Percentiles rank a stretch among this genome's conserved stretches.
Evolutionary conservation across 2,888 invertebrate species (phyloP).

Genomic region (Drosophila pseudotalamancana): DNA sequence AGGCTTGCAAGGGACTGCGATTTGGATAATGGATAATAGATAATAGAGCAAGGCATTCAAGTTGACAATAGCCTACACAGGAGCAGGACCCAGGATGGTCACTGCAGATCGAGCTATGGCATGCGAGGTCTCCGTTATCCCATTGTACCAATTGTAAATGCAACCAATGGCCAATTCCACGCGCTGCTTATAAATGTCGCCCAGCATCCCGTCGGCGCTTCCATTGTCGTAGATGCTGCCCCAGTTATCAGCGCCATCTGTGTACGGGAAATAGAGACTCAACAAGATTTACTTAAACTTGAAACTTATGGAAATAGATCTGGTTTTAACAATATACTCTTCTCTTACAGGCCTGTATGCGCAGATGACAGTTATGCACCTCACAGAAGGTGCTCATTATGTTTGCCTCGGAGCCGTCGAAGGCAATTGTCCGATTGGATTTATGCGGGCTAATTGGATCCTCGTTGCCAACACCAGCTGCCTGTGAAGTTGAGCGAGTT

Average conservation of each 20-base stretch:
- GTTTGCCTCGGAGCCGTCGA: conserved; percentile 79
- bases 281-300: no score
- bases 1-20: conserved; percentile 73
- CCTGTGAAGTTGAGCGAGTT: conserved; percentile 55
- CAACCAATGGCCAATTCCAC: conserved; percentile 82
- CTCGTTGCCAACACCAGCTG: conserved; percentile 75
- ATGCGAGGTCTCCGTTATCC: conserved; percentile 80
- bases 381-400: conserved; percentile 79
- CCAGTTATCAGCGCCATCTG: conserved; percentile 83
- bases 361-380: conserved; percentile 79
- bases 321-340: not conserved
- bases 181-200: conserved; percentile 78
- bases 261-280: not conserved
- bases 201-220: conserved; percentile 80
- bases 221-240: conserved; percentile 81
- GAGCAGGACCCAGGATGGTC: conserved; percentile 81
- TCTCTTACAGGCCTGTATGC: conserved; percentile 79
- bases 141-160: conserved; percentile 83
- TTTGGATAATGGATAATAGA: not conserved
- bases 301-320: not conserved
- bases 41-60: fast-evolving
- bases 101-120: conserved; percentile 82
- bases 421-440: conserved; percentile 67
- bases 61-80: conserved; percentile 63
- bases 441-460: conserved; percentile 71